Conservation (phyloP, 2,888 invertebrate species). For the Hoplodrina blanda region DNA sequence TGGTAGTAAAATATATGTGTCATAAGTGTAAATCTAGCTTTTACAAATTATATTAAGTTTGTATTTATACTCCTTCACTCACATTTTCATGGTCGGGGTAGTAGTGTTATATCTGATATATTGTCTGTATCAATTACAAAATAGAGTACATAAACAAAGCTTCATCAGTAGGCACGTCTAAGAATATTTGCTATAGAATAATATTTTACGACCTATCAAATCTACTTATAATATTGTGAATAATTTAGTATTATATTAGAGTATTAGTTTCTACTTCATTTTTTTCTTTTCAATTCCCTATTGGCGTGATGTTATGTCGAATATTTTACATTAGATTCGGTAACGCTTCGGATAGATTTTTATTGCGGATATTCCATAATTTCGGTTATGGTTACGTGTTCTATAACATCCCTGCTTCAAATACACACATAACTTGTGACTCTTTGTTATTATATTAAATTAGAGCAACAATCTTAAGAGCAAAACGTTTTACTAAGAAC, state of each 20-base stretch:
- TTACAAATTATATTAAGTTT: background rate
- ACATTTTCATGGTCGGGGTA: too few species aligned
- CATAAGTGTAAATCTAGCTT: too few species aligned
- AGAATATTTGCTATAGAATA: background rate
- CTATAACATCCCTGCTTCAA: background rate
- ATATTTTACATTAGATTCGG: background rate
- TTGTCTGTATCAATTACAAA: background rate
- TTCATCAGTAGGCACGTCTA: background rate
- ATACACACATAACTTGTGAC: background rate
- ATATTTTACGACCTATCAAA: background rate
- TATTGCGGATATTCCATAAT: too few species aligned
- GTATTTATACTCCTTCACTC: background rate
- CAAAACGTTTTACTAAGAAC: slow-evolving; percentile 7
- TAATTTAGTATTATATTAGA: background rate
- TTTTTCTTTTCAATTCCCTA: too few species aligned
- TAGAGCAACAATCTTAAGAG: slow-evolving; percentile 29
- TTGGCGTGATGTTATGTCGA: too few species aligned
- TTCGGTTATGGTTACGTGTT: too few species aligned
- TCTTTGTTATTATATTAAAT: slow-evolving; percentile 23
- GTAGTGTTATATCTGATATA: background rate
- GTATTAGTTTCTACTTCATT: too few species aligned
- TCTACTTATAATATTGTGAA: background rate
- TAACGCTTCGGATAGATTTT: too few species aligned
- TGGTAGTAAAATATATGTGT: too few species aligned
- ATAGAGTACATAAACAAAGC: background rate